A percentile compares a stretch with the other conserved stretches of the same genome.
These are phyloP conservation scores for Philhelius pedissequus DNA, from an alignment of 2,888 invertebrate genomes.

Conservation along the genomic window DNA sequence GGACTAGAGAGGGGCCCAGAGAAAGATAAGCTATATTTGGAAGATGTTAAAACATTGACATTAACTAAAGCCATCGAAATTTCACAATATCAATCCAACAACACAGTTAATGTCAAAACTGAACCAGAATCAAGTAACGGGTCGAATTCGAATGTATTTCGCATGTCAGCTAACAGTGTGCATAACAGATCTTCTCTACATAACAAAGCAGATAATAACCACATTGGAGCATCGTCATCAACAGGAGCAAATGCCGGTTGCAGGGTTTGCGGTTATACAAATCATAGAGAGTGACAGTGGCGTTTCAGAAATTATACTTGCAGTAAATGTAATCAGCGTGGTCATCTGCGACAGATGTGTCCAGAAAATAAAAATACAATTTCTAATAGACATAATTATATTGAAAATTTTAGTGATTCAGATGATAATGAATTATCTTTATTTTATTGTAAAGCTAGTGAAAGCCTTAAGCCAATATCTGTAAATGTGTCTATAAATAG, in stretches of 20 bases:
- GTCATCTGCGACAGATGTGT: constrained; percentile 10
- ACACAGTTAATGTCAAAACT: neutral
- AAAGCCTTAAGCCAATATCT: neutral
- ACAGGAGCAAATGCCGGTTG: neutral
- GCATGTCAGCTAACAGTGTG: neutral
- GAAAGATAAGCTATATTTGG: constrained; percentile 60
- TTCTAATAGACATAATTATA: neutral
- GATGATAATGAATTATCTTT: constrained; percentile 7
- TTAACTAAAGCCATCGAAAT: neutral
- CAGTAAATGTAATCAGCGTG: neutral
- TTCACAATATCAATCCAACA: constrained; percentile 1
- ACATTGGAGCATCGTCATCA: neutral
- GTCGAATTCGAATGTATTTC: neutral
- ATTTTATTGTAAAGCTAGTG: neutral
- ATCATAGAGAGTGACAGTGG: neutral
- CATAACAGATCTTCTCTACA: neutral
- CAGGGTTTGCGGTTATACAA: constrained; percentile 12
- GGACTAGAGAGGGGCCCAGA: constrained; percentile 44
- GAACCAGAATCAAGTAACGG: neutral
- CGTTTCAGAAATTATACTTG: neutral
- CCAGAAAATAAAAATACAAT: neutral
- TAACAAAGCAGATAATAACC: neutral
- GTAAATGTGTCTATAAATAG: constrained; percentile 6
- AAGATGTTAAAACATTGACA: constrained; percentile 17
- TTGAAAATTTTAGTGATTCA: neutral